Percentiles rank a stretch among this genome's conserved stretches.
Conservation (phyloP, 2,797 vertebrate genomes). For the Coccyzus lansbergi region DNA sequence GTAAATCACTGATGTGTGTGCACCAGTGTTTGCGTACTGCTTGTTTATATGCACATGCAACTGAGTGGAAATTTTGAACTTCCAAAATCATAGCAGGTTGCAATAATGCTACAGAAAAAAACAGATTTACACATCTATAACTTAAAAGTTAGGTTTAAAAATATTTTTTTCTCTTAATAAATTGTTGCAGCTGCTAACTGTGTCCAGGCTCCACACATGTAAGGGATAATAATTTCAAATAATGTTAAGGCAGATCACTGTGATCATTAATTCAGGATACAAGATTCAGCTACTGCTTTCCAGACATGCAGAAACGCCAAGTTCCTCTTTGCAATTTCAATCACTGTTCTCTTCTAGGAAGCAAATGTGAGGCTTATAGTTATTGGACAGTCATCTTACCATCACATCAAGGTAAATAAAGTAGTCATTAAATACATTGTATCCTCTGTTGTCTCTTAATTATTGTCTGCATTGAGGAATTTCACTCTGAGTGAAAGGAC, state of each 20-base stretch:
- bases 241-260: neutral
- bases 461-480: neutral
- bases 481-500: neutral
- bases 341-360: conserved; percentile 77
- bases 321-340: neutral
- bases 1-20: neutral
- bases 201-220: neutral
- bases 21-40: neutral
- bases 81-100: neutral
- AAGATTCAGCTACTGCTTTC: neutral
- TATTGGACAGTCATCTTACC: conserved; percentile 89
- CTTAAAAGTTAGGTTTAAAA: neutral
- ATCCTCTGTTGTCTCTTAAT: neutral
- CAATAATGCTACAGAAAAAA: neutral
- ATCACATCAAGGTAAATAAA: conserved; percentile 89
- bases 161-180: neutral
- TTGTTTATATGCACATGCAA: neutral
- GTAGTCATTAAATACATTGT: neutral
- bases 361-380: conserved; percentile 88
- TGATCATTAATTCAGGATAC: neutral
- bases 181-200: neutral
- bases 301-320: neutral
- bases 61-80: neutral
- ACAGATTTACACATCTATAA: neutral
- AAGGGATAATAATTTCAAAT: neutral